Evolutionary conservation across 2,888 invertebrate species (phyloP), one percentile per base, ranked within the genome.

Genomic region (Mythimna impura): DNA sequence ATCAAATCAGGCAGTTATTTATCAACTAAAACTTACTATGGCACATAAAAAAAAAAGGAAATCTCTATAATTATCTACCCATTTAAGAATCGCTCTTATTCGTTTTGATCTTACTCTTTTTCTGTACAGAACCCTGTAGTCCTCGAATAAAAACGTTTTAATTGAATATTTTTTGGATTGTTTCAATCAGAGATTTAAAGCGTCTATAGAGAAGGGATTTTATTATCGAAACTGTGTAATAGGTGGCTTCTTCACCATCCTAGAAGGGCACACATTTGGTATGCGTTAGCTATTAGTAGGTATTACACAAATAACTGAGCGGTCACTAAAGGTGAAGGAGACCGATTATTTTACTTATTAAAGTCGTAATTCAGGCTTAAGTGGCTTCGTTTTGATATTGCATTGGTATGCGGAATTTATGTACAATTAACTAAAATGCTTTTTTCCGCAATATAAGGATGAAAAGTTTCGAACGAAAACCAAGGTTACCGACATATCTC

Each of bases 311-410:
- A 66, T 47, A 40, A 58, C 30, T 66, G 22, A 63, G 20, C 34
- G 54, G 40, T 70, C 66, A 78, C 25, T 20, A 81, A 58, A 80
- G 71, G 65, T 81, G 69, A 81, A 81, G 78, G 25, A n/a, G 22
- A 47, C 10, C n/a, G 22, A 69, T 69, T 74, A 66, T 62, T 52
- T 52, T 36, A 61, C 12, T n/a, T 52, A 40, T 55, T 55, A 58
- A 60, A 36, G 22, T 64, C 47, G 14, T 66, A 54, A 62, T 25
- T 71, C 2, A n/a, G 22, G 17, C 54, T 7, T 43, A 22, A 50
- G 47, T 60, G 54, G 63, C 71, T 57, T 30, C 50, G 55, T 55
- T 66, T 66, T 25, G 14, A 40, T 52, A 40, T 55, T 54, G 40
- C n/a, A 55, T n/a, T 40, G 36, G 40, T 73, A 80, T 78, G 58